Percentiles rank a stretch among this genome's conserved stretches.
Conservation (phyloP, 2,113 vertebrate genomes). For the Rana temporaria region DNA sequence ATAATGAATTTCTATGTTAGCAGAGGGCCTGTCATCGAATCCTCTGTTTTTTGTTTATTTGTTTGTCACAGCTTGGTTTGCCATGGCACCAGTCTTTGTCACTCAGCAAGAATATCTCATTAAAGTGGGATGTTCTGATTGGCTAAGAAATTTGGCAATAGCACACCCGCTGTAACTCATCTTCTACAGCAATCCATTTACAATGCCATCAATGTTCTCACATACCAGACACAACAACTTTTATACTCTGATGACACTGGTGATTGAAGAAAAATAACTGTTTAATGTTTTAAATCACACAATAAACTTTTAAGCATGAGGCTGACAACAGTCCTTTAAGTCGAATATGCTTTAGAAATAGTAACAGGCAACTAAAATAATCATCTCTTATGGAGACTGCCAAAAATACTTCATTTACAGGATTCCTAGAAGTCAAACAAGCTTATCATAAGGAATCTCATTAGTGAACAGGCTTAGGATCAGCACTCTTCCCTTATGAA, state of each 20-base stretch:
- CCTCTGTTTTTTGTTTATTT: conserved; percentile 2
- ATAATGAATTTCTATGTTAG: not conserved
- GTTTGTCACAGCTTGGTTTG: not conserved
- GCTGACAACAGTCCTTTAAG: too few relatives aligned
- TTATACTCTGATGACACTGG: not conserved
- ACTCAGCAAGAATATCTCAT: not conserved
- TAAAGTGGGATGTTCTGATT: not conserved
- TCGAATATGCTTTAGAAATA: too few relatives aligned
- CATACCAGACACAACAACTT: not conserved
- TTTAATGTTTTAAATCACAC: too few relatives aligned
- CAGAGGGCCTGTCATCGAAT: not conserved
- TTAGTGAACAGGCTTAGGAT: conserved; percentile 13
- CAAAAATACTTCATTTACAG: conserved; percentile 15
- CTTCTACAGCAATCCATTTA: not conserved
- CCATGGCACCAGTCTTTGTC: conserved; percentile 6
- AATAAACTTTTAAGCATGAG: too few relatives aligned
- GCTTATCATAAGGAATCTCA: conserved; percentile 10
- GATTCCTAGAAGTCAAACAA: conserved; percentile 8
- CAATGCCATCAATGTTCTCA: not conserved
- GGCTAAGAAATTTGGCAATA: too few relatives aligned
- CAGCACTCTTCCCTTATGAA: not conserved
- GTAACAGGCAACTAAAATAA: not conserved
- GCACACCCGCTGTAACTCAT: not conserved
- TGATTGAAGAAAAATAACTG: too few relatives aligned
- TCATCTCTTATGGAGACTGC: conserved; percentile 6